Evolutionary conservation across 2,797 vertebrate species (phyloP), one percentile per base, ranked within the genome.

Genomic region (Tragopan temminckii): DNA sequence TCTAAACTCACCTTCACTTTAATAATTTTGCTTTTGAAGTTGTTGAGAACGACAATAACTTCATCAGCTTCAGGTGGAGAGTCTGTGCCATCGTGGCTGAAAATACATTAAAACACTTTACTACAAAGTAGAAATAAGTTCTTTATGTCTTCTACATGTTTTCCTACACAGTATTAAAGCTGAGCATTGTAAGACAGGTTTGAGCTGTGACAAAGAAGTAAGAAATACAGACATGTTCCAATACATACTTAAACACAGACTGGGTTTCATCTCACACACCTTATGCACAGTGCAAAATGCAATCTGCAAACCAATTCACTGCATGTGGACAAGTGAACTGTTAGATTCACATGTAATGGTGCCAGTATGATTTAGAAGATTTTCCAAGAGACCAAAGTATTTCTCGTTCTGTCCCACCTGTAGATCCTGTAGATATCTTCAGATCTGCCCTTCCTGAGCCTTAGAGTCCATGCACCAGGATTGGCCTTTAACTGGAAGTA

Each of bases 401-500:
- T 33, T 61, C 29, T 48, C 71, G 63, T 23, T 27, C n/a, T 57
- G 38, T 36, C 94, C 68, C 94, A 98, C 99, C 99, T 99, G 97
- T 99, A 99, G 96, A 99, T 99, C 96, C 98, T 99, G 90, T 99
- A 99, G 97, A 99, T 99, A 42, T 99, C 99, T 75, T 99, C 99
- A 12, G 99, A 99, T 79, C 99, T 98, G 63, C 99, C 99, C 95
- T 99, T 99, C 87, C 99, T 98, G 62, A 99, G 98, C 89, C 98
- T 98, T 64, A 99, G 98, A 83, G 99, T 98, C 99, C 99, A 99
- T 24, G 99, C 99, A 50, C 99, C 99, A 13, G 99, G 99, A 95
- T 99, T 99, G 43, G 99, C 99, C 98, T 99, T 99, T 95, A 99
- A 98, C 92, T 99, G 99, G 92, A 99, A 99, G 94, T 99, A 99